Evolutionary conservation across 2,797 vertebrate species (phyloP), one percentile per base, ranked within the genome.

Genomic region (Leptodactylus fallax): DNA sequence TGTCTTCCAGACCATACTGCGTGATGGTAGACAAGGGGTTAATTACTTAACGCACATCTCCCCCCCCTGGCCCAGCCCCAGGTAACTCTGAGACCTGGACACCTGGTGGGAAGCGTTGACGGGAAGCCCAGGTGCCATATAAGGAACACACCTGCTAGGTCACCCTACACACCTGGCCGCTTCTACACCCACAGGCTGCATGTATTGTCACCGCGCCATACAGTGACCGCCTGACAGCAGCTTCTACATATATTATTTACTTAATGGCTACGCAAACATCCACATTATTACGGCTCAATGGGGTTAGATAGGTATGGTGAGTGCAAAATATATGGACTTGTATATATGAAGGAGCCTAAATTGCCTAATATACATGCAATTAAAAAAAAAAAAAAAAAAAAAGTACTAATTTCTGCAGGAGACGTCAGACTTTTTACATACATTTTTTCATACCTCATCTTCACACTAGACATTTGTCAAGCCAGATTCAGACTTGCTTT

Each of bases 91-190:
- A n/a, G n/a, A 55, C 72, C 53, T 19, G 13, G 63, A 61, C 79
- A 81, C 74, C 87, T 83, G 87, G 71, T 71, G 60, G 14, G 71
- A 65, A 71, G 45, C 16, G 56, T 1, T n/a, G 47, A 16, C 19
- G 56, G 1, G 69, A 56, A 23, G 19, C 27, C 84, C 87, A 86
- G 87, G 87, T 89, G 87, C 53, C 19, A n/a, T 17, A 69, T 7
- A 19, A 51, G 17, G 8, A 51, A 53, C 23, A 86, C 88, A 87
- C 80, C 88, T 87, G 88, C 47, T 19, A 6, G 36, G 47, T 83
- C 79, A n/a, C 88, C 76, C 13, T n/a, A 6, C 60, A 82, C 79
- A 89, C 88, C 88, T 89, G 88, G 79, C 55, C 13, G 53, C 19
- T 89, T 72, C 45, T 81, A 82, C 53, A 60, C 85, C 85, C 80